Evolutionary conservation across 2,113 vertebrate genomes (phyloP).

Genomic region (Platysternon megacephalum): DNA sequence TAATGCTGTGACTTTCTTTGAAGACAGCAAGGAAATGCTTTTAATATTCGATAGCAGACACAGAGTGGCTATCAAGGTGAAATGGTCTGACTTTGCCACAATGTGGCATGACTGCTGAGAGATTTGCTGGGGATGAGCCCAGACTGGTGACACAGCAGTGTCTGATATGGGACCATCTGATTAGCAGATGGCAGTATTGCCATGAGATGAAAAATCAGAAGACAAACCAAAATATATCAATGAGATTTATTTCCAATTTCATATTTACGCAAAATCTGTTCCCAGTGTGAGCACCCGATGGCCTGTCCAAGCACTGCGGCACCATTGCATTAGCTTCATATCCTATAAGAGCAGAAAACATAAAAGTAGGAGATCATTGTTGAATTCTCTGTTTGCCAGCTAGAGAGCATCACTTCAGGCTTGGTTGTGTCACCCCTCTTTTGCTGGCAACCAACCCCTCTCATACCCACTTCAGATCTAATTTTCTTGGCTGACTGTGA

Average conservation of each 20-base stretch:
- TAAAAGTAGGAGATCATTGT: too few relatives aligned
- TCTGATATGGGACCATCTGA: not conserved
- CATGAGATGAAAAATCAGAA: not conserved
- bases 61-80: not conserved
- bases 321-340: not conserved
- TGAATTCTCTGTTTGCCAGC: not conserved
- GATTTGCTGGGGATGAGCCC: not conserved
- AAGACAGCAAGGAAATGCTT: not conserved
- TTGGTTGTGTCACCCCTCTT: not conserved
- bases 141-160: not conserved
- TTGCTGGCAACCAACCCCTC: not conserved
- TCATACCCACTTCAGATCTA: not conserved
- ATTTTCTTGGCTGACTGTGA: not conserved
- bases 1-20: not conserved
- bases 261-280: not conserved
- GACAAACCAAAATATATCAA: not conserved
- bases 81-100: not conserved
- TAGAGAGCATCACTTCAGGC: not conserved
- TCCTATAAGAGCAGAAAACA: not conserved
- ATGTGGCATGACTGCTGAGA: not conserved
- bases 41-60: not conserved
- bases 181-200: not conserved
- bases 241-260: rapidly evolving
- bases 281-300: not conserved
- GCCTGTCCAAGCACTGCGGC: not conserved